A percentile compares a stretch with the other conserved stretches of the same genome.
Conservation (phyloP, 2,888 invertebrate species). For the Euplexia lucipara region DNA sequence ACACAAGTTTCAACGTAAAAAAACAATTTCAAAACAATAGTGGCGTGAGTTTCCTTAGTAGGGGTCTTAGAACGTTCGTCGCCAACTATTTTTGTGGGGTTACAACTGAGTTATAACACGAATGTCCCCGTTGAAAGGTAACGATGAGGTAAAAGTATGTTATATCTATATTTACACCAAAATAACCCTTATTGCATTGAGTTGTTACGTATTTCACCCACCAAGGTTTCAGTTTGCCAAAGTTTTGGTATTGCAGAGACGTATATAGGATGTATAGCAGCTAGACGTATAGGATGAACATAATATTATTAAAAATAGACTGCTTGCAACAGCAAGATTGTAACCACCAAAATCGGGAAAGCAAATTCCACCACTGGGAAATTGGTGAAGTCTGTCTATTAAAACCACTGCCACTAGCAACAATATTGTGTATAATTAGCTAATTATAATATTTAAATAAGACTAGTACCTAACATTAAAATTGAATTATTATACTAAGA, state of each 20-base stretch:
- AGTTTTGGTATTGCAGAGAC: not conserved
- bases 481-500: no score
- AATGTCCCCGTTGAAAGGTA: slow-evolving; percentile 73
- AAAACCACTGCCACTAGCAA: no score
- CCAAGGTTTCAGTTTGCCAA: slow-evolving; percentile 8
- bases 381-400: not conserved
- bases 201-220: slow-evolving; percentile 29
- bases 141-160: slow-evolving; percentile 71
- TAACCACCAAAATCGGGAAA: not conserved
- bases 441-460: no score
- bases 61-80: slow-evolving; percentile 70
- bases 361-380: not conserved
- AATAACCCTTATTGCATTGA: slow-evolving; percentile 53
- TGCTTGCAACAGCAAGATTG: not conserved
- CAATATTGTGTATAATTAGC: no score
- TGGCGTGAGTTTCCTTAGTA: slow-evolving; percentile 65
- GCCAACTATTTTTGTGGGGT: slow-evolving; percentile 78
- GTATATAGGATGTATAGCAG: no score
- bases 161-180: slow-evolving; percentile 62
- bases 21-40: slow-evolving; percentile 14
- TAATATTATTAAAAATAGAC: not conserved
- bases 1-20: no score
- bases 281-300: no score
- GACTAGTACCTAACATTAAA: no score
- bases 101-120: slow-evolving; percentile 75